Evolutionary conservation across 2,113 vertebrate species (phyloP).

Genomic region (Marmota monax): DNA sequence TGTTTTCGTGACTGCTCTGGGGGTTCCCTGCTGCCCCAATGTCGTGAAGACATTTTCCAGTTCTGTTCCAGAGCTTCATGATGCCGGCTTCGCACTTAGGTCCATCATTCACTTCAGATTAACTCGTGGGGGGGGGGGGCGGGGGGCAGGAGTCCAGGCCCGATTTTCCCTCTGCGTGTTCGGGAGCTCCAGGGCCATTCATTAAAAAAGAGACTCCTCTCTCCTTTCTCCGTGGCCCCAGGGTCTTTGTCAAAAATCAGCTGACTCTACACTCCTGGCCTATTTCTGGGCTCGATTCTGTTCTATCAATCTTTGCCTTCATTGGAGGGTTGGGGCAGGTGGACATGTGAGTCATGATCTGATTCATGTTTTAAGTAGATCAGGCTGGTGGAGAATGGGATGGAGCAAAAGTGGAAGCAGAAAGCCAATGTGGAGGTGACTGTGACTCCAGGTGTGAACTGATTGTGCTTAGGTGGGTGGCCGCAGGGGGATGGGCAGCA

Average conservation of each 20-base stretch:
- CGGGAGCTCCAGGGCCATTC: not conserved
- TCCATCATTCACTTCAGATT: constrained; percentile 46
- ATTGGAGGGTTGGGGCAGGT: not conserved
- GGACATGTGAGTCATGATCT: not conserved
- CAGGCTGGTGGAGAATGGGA: not conserved
- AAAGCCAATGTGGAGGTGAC: no score
- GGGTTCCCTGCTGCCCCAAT: not conserved
- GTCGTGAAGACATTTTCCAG: not conserved
- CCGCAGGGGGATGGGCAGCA: rapidly evolving
- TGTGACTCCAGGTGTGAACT: rapidly evolving
- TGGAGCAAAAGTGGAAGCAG: rapidly evolving
- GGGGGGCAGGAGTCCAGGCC: not conserved
- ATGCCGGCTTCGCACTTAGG: not conserved
- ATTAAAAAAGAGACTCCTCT: constrained; percentile 9
- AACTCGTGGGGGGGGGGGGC: not conserved
- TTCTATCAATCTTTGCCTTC: not conserved
- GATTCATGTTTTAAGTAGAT: constrained; percentile 12
- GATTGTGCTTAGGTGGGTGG: not conserved
- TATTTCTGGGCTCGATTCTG: constrained; percentile 3
- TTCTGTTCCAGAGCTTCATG: not conserved
- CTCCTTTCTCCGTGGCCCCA: not conserved
- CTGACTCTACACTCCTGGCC: not conserved
- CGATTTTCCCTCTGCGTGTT: not conserved
- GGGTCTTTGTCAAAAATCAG: constrained; percentile 57
- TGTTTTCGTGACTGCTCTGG: not conserved